phyloP scores from a whole-genome alignment of 2,888 invertebrate species.

The Steinernema carpocapsae region DNA sequence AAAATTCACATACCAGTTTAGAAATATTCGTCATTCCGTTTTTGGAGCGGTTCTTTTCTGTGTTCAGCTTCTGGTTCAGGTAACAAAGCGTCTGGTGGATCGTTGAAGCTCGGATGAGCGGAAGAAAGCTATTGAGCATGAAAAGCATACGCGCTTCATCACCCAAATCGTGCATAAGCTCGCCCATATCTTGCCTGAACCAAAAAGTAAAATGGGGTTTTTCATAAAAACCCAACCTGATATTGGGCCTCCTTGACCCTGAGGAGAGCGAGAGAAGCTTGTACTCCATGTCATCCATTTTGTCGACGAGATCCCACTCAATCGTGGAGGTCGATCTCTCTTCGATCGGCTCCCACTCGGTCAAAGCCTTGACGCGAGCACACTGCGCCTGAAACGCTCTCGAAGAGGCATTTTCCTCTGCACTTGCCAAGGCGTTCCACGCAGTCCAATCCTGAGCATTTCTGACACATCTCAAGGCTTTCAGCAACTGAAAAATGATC shows the following conservation, averaged over 20 bases:
- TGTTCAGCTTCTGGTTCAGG: not conserved
- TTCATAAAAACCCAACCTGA: too few relatives aligned
- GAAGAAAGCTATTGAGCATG: not conserved
- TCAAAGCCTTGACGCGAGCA: not conserved
- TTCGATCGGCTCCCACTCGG: not conserved
- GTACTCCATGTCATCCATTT: not conserved
- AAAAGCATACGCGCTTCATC: conserved; percentile 6
- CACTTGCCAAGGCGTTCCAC: not conserved
- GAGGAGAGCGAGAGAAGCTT: not conserved
- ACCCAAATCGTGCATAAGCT: not conserved
- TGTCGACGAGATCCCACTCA: not conserved
- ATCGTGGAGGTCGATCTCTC: not conserved
- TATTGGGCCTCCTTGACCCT: too few relatives aligned
- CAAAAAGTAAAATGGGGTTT: too few relatives aligned
- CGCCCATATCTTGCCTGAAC: not conserved
- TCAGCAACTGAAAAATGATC: not conserved
- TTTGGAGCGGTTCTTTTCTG: not conserved
- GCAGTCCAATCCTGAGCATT: too few relatives aligned
- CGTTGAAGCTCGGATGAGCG: not conserved
- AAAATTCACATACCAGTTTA: not conserved
- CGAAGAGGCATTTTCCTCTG: not conserved
- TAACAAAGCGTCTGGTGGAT: not conserved
- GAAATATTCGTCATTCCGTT: not conserved
- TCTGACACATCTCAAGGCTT: not conserved
- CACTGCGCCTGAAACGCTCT: not conserved